phyloP scores from a whole-genome alignment of 2,113 vertebrate genomes.

The Narcine bancroftii region DNA sequence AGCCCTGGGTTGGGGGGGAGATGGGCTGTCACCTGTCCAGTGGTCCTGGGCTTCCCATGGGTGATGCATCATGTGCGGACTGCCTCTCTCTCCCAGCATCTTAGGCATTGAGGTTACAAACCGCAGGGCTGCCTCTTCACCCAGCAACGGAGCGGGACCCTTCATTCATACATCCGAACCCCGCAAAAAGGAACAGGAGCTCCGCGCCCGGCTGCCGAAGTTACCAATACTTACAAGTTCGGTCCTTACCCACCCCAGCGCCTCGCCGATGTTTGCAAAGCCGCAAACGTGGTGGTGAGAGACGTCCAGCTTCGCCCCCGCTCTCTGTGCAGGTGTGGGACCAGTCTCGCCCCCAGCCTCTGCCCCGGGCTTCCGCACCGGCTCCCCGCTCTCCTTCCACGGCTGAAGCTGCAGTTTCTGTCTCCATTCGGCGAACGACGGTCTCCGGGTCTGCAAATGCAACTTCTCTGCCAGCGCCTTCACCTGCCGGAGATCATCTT shows the following conservation, averaged over 20 bases:
- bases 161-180: no score
- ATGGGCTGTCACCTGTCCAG: no score
- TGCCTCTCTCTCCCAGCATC: no score
- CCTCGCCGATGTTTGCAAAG: slow-evolving; percentile 70
- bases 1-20: no score
- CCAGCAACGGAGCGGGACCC: no score
- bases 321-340: background rate
- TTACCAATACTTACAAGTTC: slow-evolving; percentile 72
- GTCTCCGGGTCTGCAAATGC: slow-evolving; percentile 78
- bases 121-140: no score
- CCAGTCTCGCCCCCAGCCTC: background rate
- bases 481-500: slow-evolving; percentile 68
- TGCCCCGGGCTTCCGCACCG: background rate
- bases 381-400: slow-evolving; percentile 49
- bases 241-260: slow-evolving; percentile 74
- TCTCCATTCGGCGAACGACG: slow-evolving; percentile 84
- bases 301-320: background rate
- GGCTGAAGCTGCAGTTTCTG: slow-evolving; percentile 64
- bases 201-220: no score
- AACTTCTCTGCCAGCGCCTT: slow-evolving; percentile 82
- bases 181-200: no score
- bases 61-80: no score
- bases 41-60: no score
- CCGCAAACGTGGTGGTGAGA: slow-evolving; percentile 61
- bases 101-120: no score